These are phyloP conservation scores for Aotus griseimembra DNA, from an alignment of 2,797 vertebrate species.

Conservation along the genomic window DNA sequence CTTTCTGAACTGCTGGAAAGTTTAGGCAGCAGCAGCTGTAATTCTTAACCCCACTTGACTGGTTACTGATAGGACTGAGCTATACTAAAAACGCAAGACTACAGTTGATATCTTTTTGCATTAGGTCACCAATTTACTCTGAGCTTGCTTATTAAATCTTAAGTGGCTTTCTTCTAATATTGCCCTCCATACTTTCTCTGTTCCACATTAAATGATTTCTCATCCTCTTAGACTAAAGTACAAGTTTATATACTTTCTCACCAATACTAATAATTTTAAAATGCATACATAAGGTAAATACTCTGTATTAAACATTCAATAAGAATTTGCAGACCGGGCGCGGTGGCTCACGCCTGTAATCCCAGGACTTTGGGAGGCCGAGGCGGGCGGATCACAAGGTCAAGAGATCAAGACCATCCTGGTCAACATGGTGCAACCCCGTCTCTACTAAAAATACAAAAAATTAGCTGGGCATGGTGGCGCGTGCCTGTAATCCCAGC, in stretches of 20 bases:
- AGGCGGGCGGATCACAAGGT: no score
- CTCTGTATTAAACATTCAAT: background rate
- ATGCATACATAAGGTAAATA: background rate
- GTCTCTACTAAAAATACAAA: no score
- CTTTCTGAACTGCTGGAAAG: conserved; percentile 36
- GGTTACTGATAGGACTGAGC: background rate
- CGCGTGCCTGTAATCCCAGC: no score
- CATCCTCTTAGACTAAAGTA: background rate
- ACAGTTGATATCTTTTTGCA: background rate
- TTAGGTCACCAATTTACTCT: background rate
- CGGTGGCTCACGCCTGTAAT: no score
- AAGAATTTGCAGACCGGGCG: background rate
- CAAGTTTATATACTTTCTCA: background rate
- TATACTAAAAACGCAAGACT: background rate
- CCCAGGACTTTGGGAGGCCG: no score
- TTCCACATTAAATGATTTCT: background rate
- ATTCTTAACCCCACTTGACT: background rate
- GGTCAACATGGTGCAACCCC: no score
- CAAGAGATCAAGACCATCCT: no score
- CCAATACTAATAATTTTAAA: conserved; percentile 25
- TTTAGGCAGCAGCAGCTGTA: conserved; percentile 13
- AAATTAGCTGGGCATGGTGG: no score
- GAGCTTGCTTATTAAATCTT: background rate
- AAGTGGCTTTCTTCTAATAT: background rate
- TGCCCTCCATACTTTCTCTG: background rate